Evolutionary conservation across 2,888 invertebrate genomes (phyloP), one percentile per base, ranked within the genome.

Genomic region (Danaus chrysippus): DNA sequence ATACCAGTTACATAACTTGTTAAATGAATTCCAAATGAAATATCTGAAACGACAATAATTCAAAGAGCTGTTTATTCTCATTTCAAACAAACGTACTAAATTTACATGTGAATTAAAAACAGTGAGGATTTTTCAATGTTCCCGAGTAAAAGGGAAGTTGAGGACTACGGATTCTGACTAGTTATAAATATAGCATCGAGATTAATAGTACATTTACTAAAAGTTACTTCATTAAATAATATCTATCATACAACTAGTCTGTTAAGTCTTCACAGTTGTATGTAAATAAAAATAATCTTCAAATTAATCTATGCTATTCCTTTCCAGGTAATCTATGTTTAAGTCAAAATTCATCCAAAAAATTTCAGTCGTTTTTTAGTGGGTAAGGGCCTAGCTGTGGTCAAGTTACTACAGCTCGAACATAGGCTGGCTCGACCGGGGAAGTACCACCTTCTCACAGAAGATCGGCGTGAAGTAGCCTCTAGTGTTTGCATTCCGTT

Each of bases 51-150:
- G 56, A 68, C 69, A 70, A 70, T 67, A 75, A 76, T 72, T 73
- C 69, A 54, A 46, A 53, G 63, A 64, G 65, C 71, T 66, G 70
- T 75, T 73, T 68, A 64, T 65, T 66, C 71, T 72, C 75, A 75
- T 77, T 77, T 75, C 73, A 74, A 81, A 82, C 68, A 71, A 79
- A 83, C 79, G 77, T 70, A 66, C 62, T 15, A 54, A 62, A 83
- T 84, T 84, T 82, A 75, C 84, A 84, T 85, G 73, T 79, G 83
- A 83, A 85, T 83, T 76, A 79, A 79, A 78, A 74, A 72, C 69
- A 71, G 71, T 68, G 72, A 69, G 66, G 62, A 69, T 68, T 64
- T 66, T 68, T 70, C 58, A 64, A 61, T 56, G 59, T 55, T 62
- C 60, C 63, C 73, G 74, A 78, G 71, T 81, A 79, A 17, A 43